Evolutionary conservation across 2,888 invertebrate genomes (phyloP).

Genomic region (Campoletis raptor): DNA sequence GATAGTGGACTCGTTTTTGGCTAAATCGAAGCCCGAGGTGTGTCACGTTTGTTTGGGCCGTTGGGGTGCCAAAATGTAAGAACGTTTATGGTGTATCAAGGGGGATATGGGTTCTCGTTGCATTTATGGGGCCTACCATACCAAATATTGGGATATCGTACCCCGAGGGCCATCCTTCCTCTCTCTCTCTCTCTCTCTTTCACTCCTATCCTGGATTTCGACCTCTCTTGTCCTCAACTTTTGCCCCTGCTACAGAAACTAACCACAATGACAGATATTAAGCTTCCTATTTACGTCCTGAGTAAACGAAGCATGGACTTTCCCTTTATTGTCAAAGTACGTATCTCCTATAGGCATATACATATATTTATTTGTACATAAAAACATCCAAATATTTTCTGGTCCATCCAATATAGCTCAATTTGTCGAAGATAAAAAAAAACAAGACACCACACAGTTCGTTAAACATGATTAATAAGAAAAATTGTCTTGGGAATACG

Average conservation of each 20-base stretch:
- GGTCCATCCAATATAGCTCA: slow-evolving; percentile 1
- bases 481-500: neutral
- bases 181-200: neutral
- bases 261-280: slow-evolving; percentile 82
- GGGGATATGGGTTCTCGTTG: slow-evolving; percentile 43
- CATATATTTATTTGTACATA: neutral
- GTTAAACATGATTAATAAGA: neutral
- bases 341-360: neutral
- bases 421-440: neutral
- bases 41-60: slow-evolving; percentile 28
- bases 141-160: slow-evolving; percentile 61
- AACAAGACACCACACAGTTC: neutral
- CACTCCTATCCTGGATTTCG: slow-evolving; percentile 26
- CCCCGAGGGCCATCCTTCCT: slow-evolving; percentile 54
- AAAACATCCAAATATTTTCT: neutral
- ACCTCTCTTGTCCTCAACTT: slow-evolving; percentile 52
- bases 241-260: slow-evolving; percentile 64
- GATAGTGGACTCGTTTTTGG: neutral
- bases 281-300: slow-evolving; percentile 81
- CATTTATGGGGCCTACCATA: slow-evolving; percentile 19
- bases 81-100: slow-evolving; percentile 36
- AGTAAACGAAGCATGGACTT: slow-evolving; percentile 81
- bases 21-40: slow-evolving; percentile 13
- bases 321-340: slow-evolving; percentile 78
- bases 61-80: neutral